Evolutionary conservation across 2,888 invertebrate genomes (phyloP), one percentile per base, ranked within the genome.

Genomic region (Drosophila aldrichi): DNA sequence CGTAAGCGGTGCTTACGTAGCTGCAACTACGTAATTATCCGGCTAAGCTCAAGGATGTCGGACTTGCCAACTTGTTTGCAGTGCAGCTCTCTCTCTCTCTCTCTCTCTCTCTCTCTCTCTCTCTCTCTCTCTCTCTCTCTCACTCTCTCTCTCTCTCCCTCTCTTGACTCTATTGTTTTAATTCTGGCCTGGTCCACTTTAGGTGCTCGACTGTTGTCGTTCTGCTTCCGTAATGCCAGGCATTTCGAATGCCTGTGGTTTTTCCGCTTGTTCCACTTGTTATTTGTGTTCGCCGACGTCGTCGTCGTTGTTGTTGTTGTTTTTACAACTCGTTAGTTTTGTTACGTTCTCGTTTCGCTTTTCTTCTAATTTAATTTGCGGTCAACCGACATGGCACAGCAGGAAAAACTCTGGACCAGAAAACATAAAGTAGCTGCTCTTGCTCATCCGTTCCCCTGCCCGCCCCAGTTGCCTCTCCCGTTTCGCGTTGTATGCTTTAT

Each of bases 291-390:
- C 10, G 12, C 20, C 18, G 8, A 2, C 1, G 20, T 41, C 79
- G 44, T 22, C 38, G 12, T 46, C 18, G 44, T 14, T 36, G 48
- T n/a, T 38, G 38, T 34, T 46, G 49, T 34, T 48, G 29, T 32
- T 57, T 51, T 41, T 86, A 78, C 78, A 84, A 76, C 81, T 83
- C 74, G 81, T 76, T 83, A 73, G 71, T 72, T 73, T 67, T 84
- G 79, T 82, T 70, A 71, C 59, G 63, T 73, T 80, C 48, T 54
- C 46, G 55, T 67, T 78, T 65, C 71, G 81, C 74, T 76, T 89
- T 84, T 84, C 84, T 89, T 78, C 72, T 89, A 81, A 85, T 85
- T 85, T 85, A 89, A 86, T 86, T 86, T 86, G 88, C 82, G 90
- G 90, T 82, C 77, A 86, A 82, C 90, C 86, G 74, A 87, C 85